Base-by-base conservation (phyloP, 2,888 invertebrate genomes). In the Argyresthia goedartella region DNA sequence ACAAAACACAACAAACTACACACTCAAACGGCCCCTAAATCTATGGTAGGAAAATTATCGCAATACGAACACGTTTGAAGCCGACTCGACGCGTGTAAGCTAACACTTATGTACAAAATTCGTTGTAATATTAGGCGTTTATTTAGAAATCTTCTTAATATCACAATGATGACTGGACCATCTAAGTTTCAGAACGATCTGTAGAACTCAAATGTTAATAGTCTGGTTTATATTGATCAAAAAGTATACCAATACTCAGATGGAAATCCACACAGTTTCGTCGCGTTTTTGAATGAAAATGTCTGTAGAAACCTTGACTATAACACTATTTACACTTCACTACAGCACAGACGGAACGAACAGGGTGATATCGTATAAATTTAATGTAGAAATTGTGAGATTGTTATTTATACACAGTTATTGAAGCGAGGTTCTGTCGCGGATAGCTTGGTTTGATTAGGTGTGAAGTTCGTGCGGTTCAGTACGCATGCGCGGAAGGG, bases 391-490 rank as follows among this genome's bases (percentile, higher is more conserved):
- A 75, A 73, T 74, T 69, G 67, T 67, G 67, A 62, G 68, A 64
- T 75, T 81, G 76, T 82, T 76, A 81, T 82, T 76, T 85, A 82
- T 81, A 79, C 81, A 84, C 79, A 81, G 74, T 66, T 69, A 69
- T 64, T 63, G 65, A 71, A 66, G 72, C 74, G 84, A 85, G 84
- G 85, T 86, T 86, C 70, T 66, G 66, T 73, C 70, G 71, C 67
- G 64, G 71, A 62, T 69, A 68, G 82, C 81, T 75, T 81, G 80
- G 80, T 73, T 60, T 65, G 52, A 55, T 68, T 69, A 63, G 64
- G 60, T 62, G 63, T 78, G 82, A 82, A 81, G 81, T 82, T 76
- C 56, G 67, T 54, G 53, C 58, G 58, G 51, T 52, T 50, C 52
- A 57, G 55, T 52, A 64, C 84, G 85, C 85, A 84, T 81, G 85